Conservation (phyloP, 2,797 vertebrate species). For the Poecilia gillii region DNA sequence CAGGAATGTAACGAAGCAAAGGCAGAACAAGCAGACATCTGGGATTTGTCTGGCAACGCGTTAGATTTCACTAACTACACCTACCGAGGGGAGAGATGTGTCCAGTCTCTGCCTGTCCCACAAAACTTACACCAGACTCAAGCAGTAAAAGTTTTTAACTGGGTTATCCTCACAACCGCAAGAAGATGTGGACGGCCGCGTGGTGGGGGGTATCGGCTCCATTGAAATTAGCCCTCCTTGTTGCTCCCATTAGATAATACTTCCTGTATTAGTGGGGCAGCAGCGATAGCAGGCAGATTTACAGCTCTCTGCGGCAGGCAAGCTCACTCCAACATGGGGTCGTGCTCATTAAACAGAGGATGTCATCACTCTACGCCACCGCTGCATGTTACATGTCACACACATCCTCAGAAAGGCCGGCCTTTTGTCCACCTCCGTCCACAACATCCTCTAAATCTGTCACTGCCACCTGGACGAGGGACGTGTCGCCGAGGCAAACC, state of each 20-base stretch:
- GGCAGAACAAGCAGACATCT: constrained; percentile 70
- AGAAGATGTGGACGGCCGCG: constrained; percentile 15
- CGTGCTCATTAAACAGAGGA: constrained; percentile 91
- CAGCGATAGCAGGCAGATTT: constrained; percentile 82
- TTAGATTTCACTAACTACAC: constrained; percentile 65
- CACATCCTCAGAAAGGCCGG: constrained; percentile 88
- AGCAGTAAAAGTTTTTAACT: constrained; percentile 47
- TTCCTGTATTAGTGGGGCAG: constrained; percentile 81
- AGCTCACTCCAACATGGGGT: constrained; percentile 79
- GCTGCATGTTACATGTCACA: constrained; percentile 88
- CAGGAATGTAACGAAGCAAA: constrained; percentile 70
- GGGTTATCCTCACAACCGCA: constrained; percentile 30
- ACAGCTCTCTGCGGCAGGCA: constrained; percentile 81
- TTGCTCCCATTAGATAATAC: constrained; percentile 84
- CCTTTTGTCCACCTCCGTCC: constrained; percentile 91
- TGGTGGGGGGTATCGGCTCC: constrained; percentile 63
- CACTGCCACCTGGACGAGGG: constrained; percentile 88
- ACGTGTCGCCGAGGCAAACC: constrained; percentile 47
- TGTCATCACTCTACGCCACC: constrained; percentile 94
- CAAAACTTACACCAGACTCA: constrained; percentile 32
- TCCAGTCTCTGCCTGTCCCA: constrained; percentile 38
- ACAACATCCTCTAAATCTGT: constrained; percentile 99
- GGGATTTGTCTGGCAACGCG: constrained; percentile 73
- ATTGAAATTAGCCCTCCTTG: constrained; percentile 73
- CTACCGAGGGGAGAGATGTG: constrained; percentile 30